phyloP scores from a whole-genome alignment of 1,140 invertebrate species.

The Pinna nobilis region DNA sequence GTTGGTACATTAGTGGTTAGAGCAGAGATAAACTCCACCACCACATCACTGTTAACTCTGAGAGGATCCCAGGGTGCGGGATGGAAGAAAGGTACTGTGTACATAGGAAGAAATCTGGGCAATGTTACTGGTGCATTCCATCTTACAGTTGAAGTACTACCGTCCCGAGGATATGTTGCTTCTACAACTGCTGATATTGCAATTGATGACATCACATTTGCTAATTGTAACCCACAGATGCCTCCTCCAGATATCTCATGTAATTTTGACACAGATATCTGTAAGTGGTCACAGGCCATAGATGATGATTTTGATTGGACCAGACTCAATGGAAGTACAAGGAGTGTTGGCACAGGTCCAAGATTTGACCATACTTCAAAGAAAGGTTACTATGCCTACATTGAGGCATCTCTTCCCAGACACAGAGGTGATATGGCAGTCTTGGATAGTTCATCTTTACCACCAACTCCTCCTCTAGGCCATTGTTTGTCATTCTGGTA shows the following conservation, averaged over 20 bases:
- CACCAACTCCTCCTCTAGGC: slow-evolving; percentile 54
- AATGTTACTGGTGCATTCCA: slow-evolving; percentile 31
- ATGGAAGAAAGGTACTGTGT: slow-evolving; percentile 54
- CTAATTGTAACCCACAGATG: slow-evolving; percentile 53
- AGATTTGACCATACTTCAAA: slow-evolving; percentile 59
- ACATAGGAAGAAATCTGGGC: slow-evolving; percentile 55
- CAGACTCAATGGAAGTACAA: slow-evolving; percentile 46
- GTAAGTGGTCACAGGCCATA: slow-evolving; percentile 53
- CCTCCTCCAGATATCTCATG: slow-evolving; percentile 47
- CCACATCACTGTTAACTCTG: slow-evolving; percentile 30
- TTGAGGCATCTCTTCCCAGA: slow-evolving; percentile 61
- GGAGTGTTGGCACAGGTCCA: slow-evolving; percentile 58
- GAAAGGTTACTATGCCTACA: slow-evolving; percentile 59
- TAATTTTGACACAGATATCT: slow-evolving; percentile 60
- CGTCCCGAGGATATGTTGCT: slow-evolving; percentile 43
- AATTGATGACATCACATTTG: slow-evolving; percentile 67
- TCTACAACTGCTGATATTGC: slow-evolving; percentile 49
- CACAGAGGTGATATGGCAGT: slow-evolving; percentile 81
- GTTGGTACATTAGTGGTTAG: slow-evolving; percentile 50
- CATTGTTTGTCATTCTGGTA: slow-evolving; percentile 79
- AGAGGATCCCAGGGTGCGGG: slow-evolving; percentile 28
- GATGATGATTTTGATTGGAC: slow-evolving; percentile 70
- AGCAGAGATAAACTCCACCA: slow-evolving; percentile 47
- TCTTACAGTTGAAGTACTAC: slow-evolving; percentile 46
- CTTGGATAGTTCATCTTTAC: slow-evolving; percentile 73